phyloP scores from a whole-genome alignment of 2,888 invertebrate species.

The Diarsia rubi region DNA sequence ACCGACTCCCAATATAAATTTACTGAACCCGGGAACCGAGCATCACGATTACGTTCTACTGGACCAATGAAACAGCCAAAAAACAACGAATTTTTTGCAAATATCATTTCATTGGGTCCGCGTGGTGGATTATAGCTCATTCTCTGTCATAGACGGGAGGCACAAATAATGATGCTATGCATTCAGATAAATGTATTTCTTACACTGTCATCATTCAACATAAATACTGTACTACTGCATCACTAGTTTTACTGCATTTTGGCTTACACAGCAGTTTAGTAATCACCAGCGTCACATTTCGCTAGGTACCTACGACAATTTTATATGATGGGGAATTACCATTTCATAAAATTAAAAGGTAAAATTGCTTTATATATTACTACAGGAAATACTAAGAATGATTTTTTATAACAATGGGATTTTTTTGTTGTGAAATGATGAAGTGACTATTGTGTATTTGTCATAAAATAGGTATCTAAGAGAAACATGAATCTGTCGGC shows the following conservation, averaged over 20 bases:
- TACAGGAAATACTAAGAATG: neutral
- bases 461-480: neutral
- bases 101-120: too few species aligned
- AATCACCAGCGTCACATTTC: neutral
- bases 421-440: neutral
- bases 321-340: constrained; percentile 36
- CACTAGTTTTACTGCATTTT: neutral
- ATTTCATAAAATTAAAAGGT: neutral
- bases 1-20: too few species aligned
- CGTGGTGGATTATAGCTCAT: too few species aligned
- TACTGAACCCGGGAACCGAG: too few species aligned
- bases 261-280: neutral
- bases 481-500: neutral
- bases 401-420: neutral
- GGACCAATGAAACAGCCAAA: too few species aligned
- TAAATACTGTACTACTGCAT: too few species aligned
- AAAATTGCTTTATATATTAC: neutral
- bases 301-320: neutral
- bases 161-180: too few species aligned
- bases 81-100: too few species aligned
- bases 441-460: neutral
- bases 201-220: too few species aligned
- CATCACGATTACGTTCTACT: too few species aligned
- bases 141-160: too few species aligned
- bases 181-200: too few species aligned